Evolutionary conservation across 2,888 invertebrate species (phyloP).

Genomic region (Nephrotoma appendiculata): DNA sequence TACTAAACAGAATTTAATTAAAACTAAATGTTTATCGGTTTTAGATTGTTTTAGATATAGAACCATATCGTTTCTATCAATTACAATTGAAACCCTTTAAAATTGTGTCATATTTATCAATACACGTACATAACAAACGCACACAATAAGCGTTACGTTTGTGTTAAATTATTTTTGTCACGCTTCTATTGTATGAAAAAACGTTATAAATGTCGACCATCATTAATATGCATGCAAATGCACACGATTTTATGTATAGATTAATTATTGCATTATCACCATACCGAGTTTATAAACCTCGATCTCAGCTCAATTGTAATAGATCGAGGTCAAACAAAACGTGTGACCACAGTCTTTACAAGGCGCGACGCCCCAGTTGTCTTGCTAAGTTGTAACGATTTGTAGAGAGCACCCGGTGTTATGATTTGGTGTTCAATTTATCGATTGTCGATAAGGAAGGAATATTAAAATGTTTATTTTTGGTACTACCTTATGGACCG

Average conservation of each 20-base stretch:
- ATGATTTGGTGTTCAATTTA: too few species aligned
- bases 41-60: neutral
- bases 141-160: neutral
- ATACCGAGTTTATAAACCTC: neutral
- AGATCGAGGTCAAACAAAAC: neutral
- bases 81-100: neutral
- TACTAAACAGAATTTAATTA: neutral
- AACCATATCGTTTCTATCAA: neutral
- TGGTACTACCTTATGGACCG: too few species aligned
- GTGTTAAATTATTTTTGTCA: neutral
- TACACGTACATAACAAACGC: too few species aligned
- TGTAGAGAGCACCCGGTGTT: too few species aligned
- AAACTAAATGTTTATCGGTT: neutral
- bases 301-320: neutral
- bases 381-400: too few species aligned
- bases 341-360: neutral
- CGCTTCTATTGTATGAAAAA: neutral
- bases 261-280: neutral
- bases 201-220: neutral
- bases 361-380: too few species aligned
- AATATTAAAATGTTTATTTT: too few species aligned
- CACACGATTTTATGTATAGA: too few species aligned
- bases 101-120: neutral
- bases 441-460: too few species aligned
- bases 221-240: neutral